A percentile compares a stretch with the other conserved stretches of the same genome.
phyloP scores from a whole-genome alignment of 1,140 invertebrate species.

The Probaryconus sp. region DNA sequence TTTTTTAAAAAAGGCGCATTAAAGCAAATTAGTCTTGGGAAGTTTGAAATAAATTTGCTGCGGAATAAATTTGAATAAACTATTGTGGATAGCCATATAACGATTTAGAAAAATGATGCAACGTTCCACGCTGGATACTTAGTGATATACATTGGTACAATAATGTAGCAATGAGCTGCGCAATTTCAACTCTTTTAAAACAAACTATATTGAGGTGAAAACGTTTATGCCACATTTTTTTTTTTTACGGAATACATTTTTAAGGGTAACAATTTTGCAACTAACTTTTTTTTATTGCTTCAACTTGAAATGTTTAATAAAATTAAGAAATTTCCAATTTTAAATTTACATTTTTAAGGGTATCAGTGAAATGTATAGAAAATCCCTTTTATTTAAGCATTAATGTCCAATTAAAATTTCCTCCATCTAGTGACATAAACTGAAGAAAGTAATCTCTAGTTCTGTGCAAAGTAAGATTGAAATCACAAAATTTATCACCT shows the following conservation, averaged over 20 bases:
- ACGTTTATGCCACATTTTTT: too few species aligned
- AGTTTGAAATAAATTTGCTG: slow-evolving; percentile 20
- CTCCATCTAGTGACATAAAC: not conserved
- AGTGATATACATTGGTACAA: not conserved
- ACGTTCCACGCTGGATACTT: slow-evolving; percentile 28
- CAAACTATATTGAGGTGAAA: too few species aligned
- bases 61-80: slow-evolving; percentile 18
- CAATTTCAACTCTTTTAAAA: not conserved
- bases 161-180: slow-evolving; percentile 14
- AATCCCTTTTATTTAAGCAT: slow-evolving; percentile 4
- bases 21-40: slow-evolving; percentile 41
- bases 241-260: too few species aligned
- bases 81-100: slow-evolving; percentile 14
- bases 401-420: slow-evolving; percentile 16
- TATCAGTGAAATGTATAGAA: too few species aligned
- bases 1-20: slow-evolving; percentile 30
- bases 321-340: too few species aligned
- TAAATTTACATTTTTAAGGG: too few species aligned
- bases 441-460: slow-evolving; percentile 4
- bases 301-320: too few species aligned
- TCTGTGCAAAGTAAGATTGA: slow-evolving; percentile 2
- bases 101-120: slow-evolving; percentile 4
- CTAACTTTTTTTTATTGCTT: too few species aligned
- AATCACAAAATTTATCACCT: slow-evolving; percentile 33
- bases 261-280: too few species aligned